Base-by-base conservation (phyloP, 2,113 vertebrate species). In the Conger conger region DNA sequence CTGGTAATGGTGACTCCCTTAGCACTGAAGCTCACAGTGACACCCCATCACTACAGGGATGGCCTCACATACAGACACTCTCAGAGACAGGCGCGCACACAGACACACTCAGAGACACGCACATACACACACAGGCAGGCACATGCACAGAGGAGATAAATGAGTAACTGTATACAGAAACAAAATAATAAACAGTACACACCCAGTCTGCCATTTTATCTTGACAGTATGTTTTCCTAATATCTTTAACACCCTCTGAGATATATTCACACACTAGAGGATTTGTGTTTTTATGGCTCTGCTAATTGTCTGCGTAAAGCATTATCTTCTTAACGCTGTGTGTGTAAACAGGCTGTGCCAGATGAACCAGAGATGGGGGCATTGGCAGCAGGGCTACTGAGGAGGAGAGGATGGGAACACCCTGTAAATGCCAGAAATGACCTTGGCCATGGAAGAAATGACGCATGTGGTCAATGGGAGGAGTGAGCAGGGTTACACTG, bases 1-100 rank as follows among this genome's bases (percentile, higher is more conserved):
- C 89, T 86, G 76, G 84, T 86, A 89, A 91, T 9, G 50, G 79
- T 63, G 86, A 86, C 88, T 87, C 86, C 88, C 80, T 85, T 33
- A 81, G 83, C 30, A 38, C 35, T 20, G 77, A 16, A 40, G 35
- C 11, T 79, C 77, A 88, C 86, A 73, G 77, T 83, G 86, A 82
- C 45, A 86, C 86, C 87, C 33, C 42, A 83, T 81, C 83, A 83
- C 86, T 63, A 87, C 90, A 89, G 85, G 82, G 87, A 84, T 82
- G 86, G 80, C 86, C 80, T 83, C 82, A 63, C 50, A 54, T 30
- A 68, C 13, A 33, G 20, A 30, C n/a, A 73, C n/a, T 20, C 63
- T 33, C 68, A 13, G 2, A 73, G 4, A 45, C 76, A 36, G 85
- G 17, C 27, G 76, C n/a, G 4, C 81, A 82, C 57, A 79, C 82